Conservation (phyloP, 2,888 invertebrate species). For the Yponomeuta plumbellus region DNA sequence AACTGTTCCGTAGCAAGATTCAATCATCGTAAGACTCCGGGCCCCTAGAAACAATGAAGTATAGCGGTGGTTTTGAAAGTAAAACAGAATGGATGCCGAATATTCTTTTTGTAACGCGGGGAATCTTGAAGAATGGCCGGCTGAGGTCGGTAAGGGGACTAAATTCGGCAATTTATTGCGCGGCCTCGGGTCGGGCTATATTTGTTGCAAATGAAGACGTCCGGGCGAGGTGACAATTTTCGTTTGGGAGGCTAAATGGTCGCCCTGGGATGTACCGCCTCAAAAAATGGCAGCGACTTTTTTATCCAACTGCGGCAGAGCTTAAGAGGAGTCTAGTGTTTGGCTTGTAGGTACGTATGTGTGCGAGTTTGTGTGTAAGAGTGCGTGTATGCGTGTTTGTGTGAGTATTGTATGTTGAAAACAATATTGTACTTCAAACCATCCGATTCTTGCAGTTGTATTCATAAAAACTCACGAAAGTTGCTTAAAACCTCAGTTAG, state of each 20-base stretch:
- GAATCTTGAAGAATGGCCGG: slow-evolving; percentile 63
- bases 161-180: slow-evolving; percentile 70
- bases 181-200: slow-evolving; percentile 53
- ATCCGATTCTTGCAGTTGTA: too few relatives aligned
- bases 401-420: too few relatives aligned
- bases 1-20: neutral
- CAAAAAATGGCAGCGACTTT: slow-evolving; percentile 2
- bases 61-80: neutral
- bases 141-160: slow-evolving; percentile 24
- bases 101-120: slow-evolving; percentile 47
- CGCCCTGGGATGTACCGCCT: slow-evolving; percentile 45
- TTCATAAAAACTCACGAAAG: too few relatives aligned
- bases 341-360: too few relatives aligned
- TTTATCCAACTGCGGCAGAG: neutral
- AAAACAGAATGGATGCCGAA: slow-evolving; percentile 16
- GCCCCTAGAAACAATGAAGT: neutral
- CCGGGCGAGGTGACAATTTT: slow-evolving; percentile 66
- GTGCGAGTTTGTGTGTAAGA: too few relatives aligned
- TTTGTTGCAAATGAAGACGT: slow-evolving; percentile 73
- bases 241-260: slow-evolving; percentile 58
- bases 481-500: too few relatives aligned
- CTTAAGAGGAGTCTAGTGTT: too few relatives aligned
- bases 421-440: too few relatives aligned
- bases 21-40: neutral
- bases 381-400: too few relatives aligned